Evolutionary conservation across 2,797 vertebrate species (phyloP).

Genomic region (Argya squamiceps): DNA sequence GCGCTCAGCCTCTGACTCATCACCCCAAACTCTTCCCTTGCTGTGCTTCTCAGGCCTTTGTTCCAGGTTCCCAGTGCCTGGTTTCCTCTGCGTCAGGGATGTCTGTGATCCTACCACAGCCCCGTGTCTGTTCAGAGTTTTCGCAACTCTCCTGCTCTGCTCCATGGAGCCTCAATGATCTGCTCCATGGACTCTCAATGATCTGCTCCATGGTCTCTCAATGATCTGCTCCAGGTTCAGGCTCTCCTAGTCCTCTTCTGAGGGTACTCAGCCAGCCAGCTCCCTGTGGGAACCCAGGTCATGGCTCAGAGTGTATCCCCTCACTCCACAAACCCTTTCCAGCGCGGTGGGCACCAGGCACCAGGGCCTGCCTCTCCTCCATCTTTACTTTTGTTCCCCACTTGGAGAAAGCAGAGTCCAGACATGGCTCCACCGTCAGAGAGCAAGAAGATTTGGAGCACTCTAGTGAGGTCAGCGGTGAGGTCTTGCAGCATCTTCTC

Average conservation of each 20-base stretch:
- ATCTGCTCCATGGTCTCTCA: not conserved
- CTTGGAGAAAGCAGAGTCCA: not conserved
- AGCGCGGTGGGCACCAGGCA: not conserved
- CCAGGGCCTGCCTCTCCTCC: not conserved
- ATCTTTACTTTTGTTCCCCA: not conserved
- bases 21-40: not conserved
- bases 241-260: not conserved
- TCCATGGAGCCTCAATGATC: not conserved
- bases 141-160: not conserved
- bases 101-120: not conserved
- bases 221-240: not conserved
- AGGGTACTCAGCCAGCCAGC: not conserved
- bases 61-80: slow-evolving; percentile 33
- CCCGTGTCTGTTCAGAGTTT: not conserved
- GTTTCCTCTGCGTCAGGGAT: slow-evolving; percentile 1
- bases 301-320: not conserved
- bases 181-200: too few species aligned
- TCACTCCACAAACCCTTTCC: not conserved
- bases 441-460: not conserved
- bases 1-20: slow-evolving; percentile 41
- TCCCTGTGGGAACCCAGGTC: not conserved
- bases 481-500: not conserved
- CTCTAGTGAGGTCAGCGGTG: not conserved
- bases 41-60: not conserved
- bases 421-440: not conserved